A percentile compares a stretch with the other conserved stretches of the same genome.
phyloP scores from a whole-genome alignment of 2,113 vertebrate genomes.

The Campylorhamphus procurvoides region DNA sequence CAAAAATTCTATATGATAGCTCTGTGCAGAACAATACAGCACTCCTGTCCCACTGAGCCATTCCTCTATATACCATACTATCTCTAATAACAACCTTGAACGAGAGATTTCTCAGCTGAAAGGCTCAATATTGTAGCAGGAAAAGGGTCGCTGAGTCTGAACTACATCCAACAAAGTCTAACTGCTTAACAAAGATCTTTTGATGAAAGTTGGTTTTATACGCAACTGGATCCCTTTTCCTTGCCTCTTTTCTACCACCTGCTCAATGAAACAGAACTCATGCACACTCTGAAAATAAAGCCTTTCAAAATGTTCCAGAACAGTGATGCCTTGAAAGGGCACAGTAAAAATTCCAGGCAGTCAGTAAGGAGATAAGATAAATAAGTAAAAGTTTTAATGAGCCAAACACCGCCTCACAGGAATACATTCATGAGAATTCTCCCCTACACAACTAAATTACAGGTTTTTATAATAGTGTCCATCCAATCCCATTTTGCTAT shows the following conservation, averaged over 20 bases:
- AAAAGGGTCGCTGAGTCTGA: not conserved
- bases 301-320: not conserved
- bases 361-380: too few species aligned
- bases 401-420: too few species aligned
- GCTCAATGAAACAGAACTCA: not conserved
- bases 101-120: not conserved
- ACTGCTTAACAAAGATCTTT: not conserved
- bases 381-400: too few species aligned
- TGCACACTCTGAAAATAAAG: not conserved
- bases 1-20: not conserved
- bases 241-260: not conserved
- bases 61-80: not conserved
- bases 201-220: not conserved
- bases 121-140: not conserved
- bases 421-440: too few species aligned
- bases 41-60: not conserved
- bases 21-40: not conserved
- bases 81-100: not conserved
- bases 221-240: not conserved
- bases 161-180: not conserved
- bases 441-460: too few species aligned
- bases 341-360: too few species aligned
- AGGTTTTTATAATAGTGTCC: too few species aligned
- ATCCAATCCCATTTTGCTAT: too few species aligned
- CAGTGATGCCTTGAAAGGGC: too few species aligned